A percentile compares a stretch with the other conserved stretches of the same genome.
These are phyloP conservation scores for Akabosia matsudoensis DNA, from an alignment of 1,140 invertebrate species.

Conservation along the genomic window DNA sequence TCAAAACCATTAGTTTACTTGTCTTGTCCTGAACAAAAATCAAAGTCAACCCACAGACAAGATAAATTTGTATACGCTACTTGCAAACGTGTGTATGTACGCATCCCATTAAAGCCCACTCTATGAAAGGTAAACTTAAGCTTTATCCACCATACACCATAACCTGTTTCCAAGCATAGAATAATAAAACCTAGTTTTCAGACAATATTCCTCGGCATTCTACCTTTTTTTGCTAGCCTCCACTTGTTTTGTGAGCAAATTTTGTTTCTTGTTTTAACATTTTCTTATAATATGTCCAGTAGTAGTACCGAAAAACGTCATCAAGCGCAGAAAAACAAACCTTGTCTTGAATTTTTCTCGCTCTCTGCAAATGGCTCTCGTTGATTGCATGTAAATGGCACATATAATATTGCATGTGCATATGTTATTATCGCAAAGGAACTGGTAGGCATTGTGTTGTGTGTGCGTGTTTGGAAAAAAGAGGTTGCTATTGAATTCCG, in stretches of 20 bases:
- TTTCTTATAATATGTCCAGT: too few relatives aligned
- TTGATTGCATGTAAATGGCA: not conserved
- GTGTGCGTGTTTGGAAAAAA: not conserved
- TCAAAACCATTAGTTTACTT: not conserved
- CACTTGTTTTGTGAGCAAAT: too few relatives aligned
- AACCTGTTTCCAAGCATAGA: too few relatives aligned
- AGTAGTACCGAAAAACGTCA: too few relatives aligned
- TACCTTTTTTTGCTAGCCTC: too few relatives aligned
- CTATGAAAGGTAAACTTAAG: too few relatives aligned
- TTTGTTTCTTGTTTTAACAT: too few relatives aligned
- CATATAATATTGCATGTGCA: not conserved
- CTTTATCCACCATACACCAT: too few relatives aligned
- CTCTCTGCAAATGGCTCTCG: not conserved
- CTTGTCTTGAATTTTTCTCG: not conserved
- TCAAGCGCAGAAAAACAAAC: too few relatives aligned
- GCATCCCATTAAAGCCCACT: too few relatives aligned
- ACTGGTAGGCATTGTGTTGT: not conserved
- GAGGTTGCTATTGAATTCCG: not conserved
- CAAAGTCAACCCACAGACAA: constrained; percentile 3
- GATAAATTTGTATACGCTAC: not conserved
- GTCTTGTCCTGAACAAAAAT: not conserved
- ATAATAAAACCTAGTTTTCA: too few relatives aligned
- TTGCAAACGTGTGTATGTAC: not conserved
- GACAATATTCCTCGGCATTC: too few relatives aligned
- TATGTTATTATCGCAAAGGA: not conserved